phyloP scores from a whole-genome alignment of 2,797 vertebrate species.

The Notoglanidium macrostoma region DNA sequence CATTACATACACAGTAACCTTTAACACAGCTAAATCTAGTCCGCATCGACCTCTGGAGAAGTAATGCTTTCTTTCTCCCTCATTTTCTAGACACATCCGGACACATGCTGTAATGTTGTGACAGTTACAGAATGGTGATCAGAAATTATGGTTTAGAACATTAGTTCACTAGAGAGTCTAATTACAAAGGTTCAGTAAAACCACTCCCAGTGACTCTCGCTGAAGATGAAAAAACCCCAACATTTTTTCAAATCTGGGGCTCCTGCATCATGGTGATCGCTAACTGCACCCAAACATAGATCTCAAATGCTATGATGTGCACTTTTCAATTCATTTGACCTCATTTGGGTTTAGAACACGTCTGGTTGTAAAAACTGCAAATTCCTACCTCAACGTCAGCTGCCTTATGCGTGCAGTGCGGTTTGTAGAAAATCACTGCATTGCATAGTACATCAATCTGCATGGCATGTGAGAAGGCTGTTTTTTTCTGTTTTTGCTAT shows the following conservation, averaged over 20 bases:
- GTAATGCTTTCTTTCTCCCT: background rate
- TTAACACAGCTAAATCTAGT: conserved; percentile 30
- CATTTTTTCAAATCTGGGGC: background rate
- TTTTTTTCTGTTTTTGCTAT: too few species aligned
- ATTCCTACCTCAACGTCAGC: too few species aligned
- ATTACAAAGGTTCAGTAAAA: background rate
- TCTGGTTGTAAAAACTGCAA: too few species aligned
- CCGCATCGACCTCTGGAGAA: background rate
- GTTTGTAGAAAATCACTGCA: too few species aligned
- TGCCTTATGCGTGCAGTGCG: too few species aligned
- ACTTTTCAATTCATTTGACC: too few species aligned
- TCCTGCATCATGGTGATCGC: too few species aligned
- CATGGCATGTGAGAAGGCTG: too few species aligned
- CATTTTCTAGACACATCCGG: background rate
- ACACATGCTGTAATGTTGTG: background rate
- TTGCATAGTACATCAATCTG: too few species aligned
- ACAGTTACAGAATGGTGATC: background rate
- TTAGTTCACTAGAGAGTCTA: background rate
- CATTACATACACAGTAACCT: conserved; percentile 84
- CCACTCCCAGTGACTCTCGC: background rate
- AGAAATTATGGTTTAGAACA: background rate
- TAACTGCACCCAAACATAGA: too few species aligned
- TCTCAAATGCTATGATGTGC: too few species aligned
- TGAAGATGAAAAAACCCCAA: background rate
- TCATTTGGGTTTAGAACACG: too few species aligned